A percentile compares a stretch with the other conserved stretches of the same genome.
Evolutionary conservation across 2,888 invertebrate genomes (phyloP).

Genomic region (Masnerella sp.): DNA sequence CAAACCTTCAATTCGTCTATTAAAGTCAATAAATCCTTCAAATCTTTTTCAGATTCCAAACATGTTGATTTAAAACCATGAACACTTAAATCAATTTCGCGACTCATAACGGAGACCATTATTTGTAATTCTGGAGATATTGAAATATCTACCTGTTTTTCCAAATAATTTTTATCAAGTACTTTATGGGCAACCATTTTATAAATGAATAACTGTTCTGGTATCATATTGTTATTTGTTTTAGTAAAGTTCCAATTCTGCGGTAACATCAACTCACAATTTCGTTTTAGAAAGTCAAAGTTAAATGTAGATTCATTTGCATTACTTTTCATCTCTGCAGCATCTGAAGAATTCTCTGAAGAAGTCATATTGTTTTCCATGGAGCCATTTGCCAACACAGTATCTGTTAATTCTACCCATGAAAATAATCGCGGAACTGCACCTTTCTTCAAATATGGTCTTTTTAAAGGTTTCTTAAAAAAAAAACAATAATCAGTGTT

Average conservation of each 20-base stretch:
- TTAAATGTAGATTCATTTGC: background rate
- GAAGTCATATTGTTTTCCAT: background rate
- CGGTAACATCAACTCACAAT: background rate
- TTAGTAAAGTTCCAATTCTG: background rate
- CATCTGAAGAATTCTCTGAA: background rate
- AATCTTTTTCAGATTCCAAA: no score
- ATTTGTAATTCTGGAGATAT: no score
- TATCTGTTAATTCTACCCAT: background rate
- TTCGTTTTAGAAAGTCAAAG: background rate
- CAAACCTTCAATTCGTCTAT: background rate
- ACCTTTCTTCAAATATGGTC: background rate
- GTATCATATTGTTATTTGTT: background rate
- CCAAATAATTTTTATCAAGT: no score
- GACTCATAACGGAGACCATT: no score
- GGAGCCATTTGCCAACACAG: background rate
- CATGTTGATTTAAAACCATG: no score
- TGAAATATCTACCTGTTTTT: no score
- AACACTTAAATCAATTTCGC: no score
- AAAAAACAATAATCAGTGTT: no score
- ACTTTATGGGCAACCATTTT: no score
- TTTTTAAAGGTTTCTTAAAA: no score
- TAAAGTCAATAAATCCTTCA: no score
- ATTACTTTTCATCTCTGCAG: background rate
- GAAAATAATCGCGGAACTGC: background rate
- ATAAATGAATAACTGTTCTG: background rate